Evolutionary conservation across 1,140 invertebrate genomes (phyloP).

Genomic region (Lysiphlebus fabarum): DNA sequence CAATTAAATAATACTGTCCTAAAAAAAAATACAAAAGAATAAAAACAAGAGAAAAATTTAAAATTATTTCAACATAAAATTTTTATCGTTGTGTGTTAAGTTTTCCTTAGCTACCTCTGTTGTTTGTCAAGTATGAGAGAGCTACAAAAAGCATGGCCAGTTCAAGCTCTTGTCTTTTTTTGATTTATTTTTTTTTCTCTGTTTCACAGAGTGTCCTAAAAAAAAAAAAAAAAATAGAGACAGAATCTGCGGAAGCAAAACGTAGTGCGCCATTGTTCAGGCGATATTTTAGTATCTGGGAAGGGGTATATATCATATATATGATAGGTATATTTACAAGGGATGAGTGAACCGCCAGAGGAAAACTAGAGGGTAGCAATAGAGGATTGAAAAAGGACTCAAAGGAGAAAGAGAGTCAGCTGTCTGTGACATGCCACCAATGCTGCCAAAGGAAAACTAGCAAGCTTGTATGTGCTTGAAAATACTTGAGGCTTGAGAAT

Average conservation of each 20-base stretch:
- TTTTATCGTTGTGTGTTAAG: conserved; percentile 35
- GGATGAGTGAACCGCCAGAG: background rate
- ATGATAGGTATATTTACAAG: too few relatives aligned
- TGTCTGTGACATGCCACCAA: conserved; percentile 54
- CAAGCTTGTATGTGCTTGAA: conserved; percentile 40
- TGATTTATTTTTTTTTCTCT: conserved; percentile 6
- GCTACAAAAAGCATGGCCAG: background rate
- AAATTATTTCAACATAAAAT: conserved; percentile 34
- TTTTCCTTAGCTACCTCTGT: conserved; percentile 30
- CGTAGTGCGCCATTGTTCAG: conserved; percentile 50
- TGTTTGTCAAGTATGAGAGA: conserved; percentile 5
- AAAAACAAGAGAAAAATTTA: conserved; percentile 11
- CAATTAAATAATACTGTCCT: background rate
- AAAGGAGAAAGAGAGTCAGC: conserved; percentile 46
- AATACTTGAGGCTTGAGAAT: conserved; percentile 42
- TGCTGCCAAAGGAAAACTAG: conserved; percentile 50
- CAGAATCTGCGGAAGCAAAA: conserved; percentile 2
- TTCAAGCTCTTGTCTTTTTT: conserved; percentile 18
- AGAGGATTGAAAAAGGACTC: conserved; percentile 27
- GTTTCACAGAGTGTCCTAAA: conserved; percentile 7
- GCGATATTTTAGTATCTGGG: conserved; percentile 52
- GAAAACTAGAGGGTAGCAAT: background rate
- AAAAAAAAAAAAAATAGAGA: conserved; percentile 7
- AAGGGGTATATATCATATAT: conserved; percentile 24
- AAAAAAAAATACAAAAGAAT: background rate